phyloP scores from a whole-genome alignment of 2,888 invertebrate species.

The Conus canariensis region DNA sequence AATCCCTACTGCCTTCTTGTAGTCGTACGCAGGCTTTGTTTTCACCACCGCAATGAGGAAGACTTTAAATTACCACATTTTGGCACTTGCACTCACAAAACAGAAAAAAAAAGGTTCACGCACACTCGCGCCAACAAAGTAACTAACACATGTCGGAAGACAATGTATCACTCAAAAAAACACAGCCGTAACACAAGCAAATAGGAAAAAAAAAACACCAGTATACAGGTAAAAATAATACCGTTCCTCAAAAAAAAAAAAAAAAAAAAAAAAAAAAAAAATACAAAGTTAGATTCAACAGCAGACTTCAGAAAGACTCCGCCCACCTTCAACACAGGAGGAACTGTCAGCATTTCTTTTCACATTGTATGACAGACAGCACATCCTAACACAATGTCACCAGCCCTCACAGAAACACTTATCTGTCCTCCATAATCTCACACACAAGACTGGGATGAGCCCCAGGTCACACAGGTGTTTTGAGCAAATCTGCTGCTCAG shows the following conservation, averaged over 20 bases:
- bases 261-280: background rate
- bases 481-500: too few species aligned
- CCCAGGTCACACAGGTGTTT: too few species aligned
- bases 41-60: background rate
- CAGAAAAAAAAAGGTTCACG: too few species aligned
- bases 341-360: too few species aligned
- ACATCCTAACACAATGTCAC: too few species aligned
- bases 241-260: background rate
- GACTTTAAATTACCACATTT: background rate
- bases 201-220: background rate
- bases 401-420: background rate
- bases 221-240: background rate
- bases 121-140: too few species aligned
- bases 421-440: background rate
- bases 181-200: background rate
- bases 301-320: too few species aligned
- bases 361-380: too few species aligned
- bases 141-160: background rate
- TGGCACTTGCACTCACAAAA: background rate
- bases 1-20: background rate
- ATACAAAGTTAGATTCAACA: too few species aligned
- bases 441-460: too few species aligned
- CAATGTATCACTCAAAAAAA: background rate
- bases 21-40: background rate
- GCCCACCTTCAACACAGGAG: too few species aligned